phyloP scores from a whole-genome alignment of 2,888 invertebrate genomes.

The Mimumesa dahlbomi region DNA sequence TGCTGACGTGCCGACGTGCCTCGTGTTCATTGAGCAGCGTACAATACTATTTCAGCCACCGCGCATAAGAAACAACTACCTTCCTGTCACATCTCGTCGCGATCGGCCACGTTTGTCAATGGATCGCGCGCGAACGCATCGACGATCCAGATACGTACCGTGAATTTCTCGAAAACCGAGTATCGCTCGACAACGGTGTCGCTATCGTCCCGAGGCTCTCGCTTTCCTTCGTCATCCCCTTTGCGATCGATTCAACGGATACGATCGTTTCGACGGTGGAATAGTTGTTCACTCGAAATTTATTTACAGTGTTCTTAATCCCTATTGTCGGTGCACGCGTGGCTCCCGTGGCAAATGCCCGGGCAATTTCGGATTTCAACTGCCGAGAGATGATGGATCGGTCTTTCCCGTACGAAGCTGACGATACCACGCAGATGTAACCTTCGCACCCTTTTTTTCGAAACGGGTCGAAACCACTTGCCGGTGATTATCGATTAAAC shows the following conservation, averaged over 20 bases:
- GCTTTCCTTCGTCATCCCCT: not conserved
- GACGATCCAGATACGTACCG: not conserved
- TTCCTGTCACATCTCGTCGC: conserved; percentile 42
- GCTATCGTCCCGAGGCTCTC: not conserved
- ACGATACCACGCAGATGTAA: conserved; percentile 79
- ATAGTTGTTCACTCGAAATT: conserved; percentile 21
- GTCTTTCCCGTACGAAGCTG: conserved; percentile 75
- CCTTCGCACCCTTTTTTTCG: conserved; percentile 71
- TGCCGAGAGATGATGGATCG: conserved; percentile 79
- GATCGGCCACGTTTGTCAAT: conserved; percentile 32
- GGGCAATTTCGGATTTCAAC: conserved; percentile 69
- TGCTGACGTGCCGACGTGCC: conserved; percentile 58
- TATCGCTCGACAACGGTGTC: not conserved
- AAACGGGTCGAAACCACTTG: conserved; percentile 71
- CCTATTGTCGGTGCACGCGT: conserved; percentile 74
- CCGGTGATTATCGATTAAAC: conserved; percentile 78
- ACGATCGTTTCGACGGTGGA: not conserved
- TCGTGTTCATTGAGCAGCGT: conserved; percentile 59
- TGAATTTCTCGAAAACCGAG: not conserved
- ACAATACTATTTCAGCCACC: conserved; percentile 61
- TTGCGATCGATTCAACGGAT: not conserved
- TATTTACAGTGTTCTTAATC: conserved; percentile 71
- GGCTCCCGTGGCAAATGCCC: conserved; percentile 60
- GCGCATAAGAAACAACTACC: conserved; percentile 38
- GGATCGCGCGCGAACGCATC: not conserved